Evolutionary conservation across 1,140 invertebrate species (phyloP), one percentile per base, ranked within the genome.

Genomic region (Ostrea denselamellosa): DNA sequence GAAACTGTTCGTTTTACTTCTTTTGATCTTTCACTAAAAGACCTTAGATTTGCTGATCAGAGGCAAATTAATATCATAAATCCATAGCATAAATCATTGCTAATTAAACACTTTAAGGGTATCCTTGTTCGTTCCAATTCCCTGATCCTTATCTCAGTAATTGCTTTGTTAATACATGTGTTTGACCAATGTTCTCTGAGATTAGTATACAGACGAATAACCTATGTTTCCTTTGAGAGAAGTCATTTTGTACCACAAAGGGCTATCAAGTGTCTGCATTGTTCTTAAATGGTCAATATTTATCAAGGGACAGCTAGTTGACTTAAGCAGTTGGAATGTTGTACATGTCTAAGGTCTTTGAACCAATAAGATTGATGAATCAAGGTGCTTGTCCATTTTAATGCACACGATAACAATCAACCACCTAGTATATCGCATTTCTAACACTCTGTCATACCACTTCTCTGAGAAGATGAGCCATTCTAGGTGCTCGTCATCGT

Each of bases 51-150:
- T 34, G 8, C 14, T 25, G 12, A 44, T 77, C 25, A 62, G 28
- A 77, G 28, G 25, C 68, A 77, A 77, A 77, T 77, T 77, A 77
- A 77, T 77, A 77, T 28, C 68, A 77, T 77, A 77, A 77, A 77
- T 77, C 68, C 28, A 77, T 77, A 34, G 68, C 22, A 77, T 28
- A 77, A 77, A 28, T 77, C 28, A 77, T 77, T 77, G 68, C 28
- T 77, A 77, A 77, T 77, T 77, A 77, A 77, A 77, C 68, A 77
- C 68, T 28, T 34, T 77, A 28, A 77, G 68, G 68, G 68, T 77
- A 77, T 77, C 28, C 68, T 34, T 77, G 22, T 77, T 77, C 68
- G 28, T 5, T 77, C 68, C 68, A 77, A 77, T 77, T 25, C 12
- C 28, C 25, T 10, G 68, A 77, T 77, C 22, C 28, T 77, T 77